Conservation (phyloP, 1,140 invertebrate species). For the Drosophila asahinai region DNA sequence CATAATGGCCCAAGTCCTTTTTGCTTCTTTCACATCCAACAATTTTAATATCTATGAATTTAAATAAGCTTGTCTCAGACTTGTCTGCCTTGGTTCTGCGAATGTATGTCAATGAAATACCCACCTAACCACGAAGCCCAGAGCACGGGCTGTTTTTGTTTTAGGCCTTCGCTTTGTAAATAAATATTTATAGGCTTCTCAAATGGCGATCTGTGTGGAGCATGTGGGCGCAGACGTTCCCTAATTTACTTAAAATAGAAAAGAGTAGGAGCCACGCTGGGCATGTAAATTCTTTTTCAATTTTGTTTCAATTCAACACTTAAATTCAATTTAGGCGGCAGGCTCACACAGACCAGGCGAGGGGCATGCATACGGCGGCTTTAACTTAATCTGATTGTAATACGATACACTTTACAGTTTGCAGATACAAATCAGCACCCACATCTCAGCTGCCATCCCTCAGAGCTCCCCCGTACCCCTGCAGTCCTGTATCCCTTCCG, state of each 20-base stretch:
- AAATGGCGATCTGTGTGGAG: constrained; percentile 62
- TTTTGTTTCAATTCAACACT: constrained; percentile 75
- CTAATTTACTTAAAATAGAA: constrained; percentile 78
- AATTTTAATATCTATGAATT: constrained; percentile 11
- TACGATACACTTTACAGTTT: constrained; percentile 81
- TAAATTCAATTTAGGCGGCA: constrained; percentile 73
- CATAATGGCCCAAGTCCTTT: neutral
- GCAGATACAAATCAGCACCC: constrained; percentile 81
- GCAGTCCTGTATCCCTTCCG: constrained; percentile 22
- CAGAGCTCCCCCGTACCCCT: constrained; percentile 7
- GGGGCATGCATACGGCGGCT: constrained; percentile 57
- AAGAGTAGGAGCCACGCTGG: constrained; percentile 13
- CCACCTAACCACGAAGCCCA: neutral
- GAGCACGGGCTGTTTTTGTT: neutral
- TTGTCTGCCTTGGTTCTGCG: constrained; percentile 9
- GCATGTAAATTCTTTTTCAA: constrained; percentile 73
- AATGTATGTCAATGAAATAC: constrained; percentile 7
- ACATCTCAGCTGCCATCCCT: constrained; percentile 46
- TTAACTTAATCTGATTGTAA: constrained; percentile 83
- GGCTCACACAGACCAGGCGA: neutral
- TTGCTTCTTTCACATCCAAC: no score
- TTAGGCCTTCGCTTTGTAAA: constrained; percentile 33
- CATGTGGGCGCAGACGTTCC: constrained; percentile 36
- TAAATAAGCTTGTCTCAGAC: constrained; percentile 26
- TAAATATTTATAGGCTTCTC: constrained; percentile 76